Evolutionary conservation across 2,797 vertebrate species (phyloP), one percentile per base, ranked within the genome.

Genomic region (Melanotaenia maccullochi): DNA sequence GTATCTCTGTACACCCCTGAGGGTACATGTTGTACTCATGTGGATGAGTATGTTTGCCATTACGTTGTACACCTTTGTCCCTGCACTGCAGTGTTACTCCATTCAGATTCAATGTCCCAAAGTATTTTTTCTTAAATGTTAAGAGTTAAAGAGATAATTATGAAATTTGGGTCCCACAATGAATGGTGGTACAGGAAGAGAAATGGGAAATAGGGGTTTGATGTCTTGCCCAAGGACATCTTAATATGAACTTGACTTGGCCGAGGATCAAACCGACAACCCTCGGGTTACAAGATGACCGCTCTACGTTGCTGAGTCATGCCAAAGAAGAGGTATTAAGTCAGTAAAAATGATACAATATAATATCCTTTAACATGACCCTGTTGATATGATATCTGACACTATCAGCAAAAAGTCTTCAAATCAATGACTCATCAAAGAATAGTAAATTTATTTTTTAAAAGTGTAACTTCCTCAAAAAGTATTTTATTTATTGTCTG

Each of bases 61-160:
- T 33, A 44, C 32, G 38, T 51, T 73, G 60, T 61, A 42, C 24
- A 40, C 25, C 59, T 65, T 52, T 57, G 22, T 65, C 56, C 65
- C 28, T 60, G 47, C 20, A 54, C 40, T 66, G 40, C 9, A 25
- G 47, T 42, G 13, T 61, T 42, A 49, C 65, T 44, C n/a, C 65
- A 52, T 0, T 40, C 36, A 35, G 51, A 61, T 54, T 54, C 69
- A 60, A n/a, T n/a, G 18, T 28, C 56, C 30, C 20, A 60, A 58
- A 63, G 52, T 2, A 20, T 28, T 73, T 56, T 55, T 22, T 36
- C 24, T n/a, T 42, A 28, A 32, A 38, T 18, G 12, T 14, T 63
- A 33, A 13, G 12, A 24, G 18, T 40, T 30, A 13, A 7, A 56
- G 9, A 5, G 6, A 14, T 20, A 9, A 40, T 38, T 30, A 9